Evolutionary conservation across 2,888 invertebrate species (phyloP), one percentile per base, ranked within the genome.

Genomic region (Papilio elwesi): DNA sequence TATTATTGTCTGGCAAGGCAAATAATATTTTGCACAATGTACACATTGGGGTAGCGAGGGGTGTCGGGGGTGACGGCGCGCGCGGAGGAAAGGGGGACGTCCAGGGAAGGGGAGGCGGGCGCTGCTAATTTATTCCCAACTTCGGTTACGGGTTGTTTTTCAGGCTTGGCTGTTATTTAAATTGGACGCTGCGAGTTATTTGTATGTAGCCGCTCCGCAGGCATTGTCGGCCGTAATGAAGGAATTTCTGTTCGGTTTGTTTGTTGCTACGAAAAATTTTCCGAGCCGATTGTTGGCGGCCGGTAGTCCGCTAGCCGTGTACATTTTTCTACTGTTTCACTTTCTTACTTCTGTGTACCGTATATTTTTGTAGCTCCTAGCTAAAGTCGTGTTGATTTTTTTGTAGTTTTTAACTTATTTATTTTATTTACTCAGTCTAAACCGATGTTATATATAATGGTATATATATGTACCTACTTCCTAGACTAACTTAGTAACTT

Each of bases 11-110:
- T 94, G 94, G 95, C 94, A 95, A 95, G 94, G 95, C 95, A 95
- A 95, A 95, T 95, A 95, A 95, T 95, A 95, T 95, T 95, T 94
- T 95, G 95, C 94, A 95, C 95, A 95, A 95, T 95, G 95, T 95
- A 95, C 94, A 95, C 95, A 95, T 94, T 95, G 94, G 91, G 87
- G 82, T 87, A 86, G 57, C 57, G 85, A 83, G 85, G 87, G 89
- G 86, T 86, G 16, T 43, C 16, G 84, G 86, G 67, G 71, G 78
- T 87, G 85, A 82, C 87, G 84, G 85, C 89, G 91, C 92, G 52
- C 52, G 65, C 16, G 83, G 82, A 77, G 85, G 85, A 85, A 86
- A 64, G 68, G 87, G 85, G 83, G 86, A 83, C 84, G 88, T 91
- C 92, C 10, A 26, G 57, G 48, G 83, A 82, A 77, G 85, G 85